Evolutionary conservation across 2,797 vertebrate genomes (phyloP), one percentile per base, ranked within the genome.

Genomic region (Euthynnus affinis): DNA sequence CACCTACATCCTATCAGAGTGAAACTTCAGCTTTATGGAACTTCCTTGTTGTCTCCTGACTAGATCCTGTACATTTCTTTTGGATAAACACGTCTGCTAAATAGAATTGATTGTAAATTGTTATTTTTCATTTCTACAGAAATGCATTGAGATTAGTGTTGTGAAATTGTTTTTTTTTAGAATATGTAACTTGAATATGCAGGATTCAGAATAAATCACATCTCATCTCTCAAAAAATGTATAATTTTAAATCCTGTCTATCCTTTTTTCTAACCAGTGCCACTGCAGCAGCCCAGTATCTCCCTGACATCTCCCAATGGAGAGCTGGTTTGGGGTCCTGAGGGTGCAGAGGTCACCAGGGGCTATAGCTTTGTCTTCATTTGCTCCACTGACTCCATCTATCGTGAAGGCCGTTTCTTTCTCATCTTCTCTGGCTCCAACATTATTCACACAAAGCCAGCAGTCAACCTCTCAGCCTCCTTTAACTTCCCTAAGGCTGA

Each of bases 401-500:
- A 74, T 64, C 32, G 49, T 23, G 70, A 23, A 23, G 87, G 81
- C 0, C 15, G 2, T 32, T 92, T 91, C 76, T 22, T 48, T 20
- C 77, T 90, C 49, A 23, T 23, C 40, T 79, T 75, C 34, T 81
- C 57, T 29, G 84, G 58, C 9, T 70, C 83, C 32, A 71, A 68
- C 42, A 59, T 34, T 44, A 76, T 0, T 3, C 5, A 27, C 23
- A 71, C 14, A 60, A 7, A 71, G 20, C 4, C 59, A 34, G 74
- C 80, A 55, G 64, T 79, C 72, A 68, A 81, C 66, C 13, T 59
- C 15, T 84, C 83, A 12, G 69, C 83, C 8, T 48, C 62, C 49
- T 92, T 89, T 70, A 4, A 37, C 23, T 90, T 89, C 64, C 75
- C 81, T 79, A 69, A 22, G 8, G 84, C 85, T 14, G 79, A 88